Percentiles rank a stretch among this genome's conserved stretches.
These are phyloP conservation scores for Pao palembangensis DNA, from an alignment of 2,113 vertebrate species.

Conservation along the genomic window DNA sequence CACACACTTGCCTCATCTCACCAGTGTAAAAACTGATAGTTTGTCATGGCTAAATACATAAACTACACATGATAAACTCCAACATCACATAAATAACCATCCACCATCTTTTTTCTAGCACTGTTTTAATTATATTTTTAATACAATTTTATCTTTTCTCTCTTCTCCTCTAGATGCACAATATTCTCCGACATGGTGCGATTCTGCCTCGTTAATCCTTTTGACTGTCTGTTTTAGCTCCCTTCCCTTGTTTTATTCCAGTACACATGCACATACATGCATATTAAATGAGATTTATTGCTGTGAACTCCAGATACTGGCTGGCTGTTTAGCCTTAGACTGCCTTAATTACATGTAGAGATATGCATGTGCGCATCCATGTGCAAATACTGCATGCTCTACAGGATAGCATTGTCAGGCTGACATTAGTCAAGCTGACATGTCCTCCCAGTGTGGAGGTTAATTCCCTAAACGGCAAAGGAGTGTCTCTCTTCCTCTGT, in stretches of 20 bases:
- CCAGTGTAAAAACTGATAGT: no score
- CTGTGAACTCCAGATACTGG: neutral
- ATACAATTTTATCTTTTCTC: neutral
- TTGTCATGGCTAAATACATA: no score
- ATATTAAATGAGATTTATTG: constrained; percentile 45
- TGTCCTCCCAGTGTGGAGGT: constrained; percentile 58
- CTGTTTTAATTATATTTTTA: neutral
- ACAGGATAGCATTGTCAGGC: constrained; percentile 51
- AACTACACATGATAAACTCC: no score
- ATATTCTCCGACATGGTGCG: no score
- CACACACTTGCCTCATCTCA: no score
- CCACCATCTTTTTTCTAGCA: no score
- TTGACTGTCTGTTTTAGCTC: neutral
- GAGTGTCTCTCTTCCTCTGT: constrained; percentile 35
- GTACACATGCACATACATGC: neutral
- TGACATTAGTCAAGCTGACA: constrained; percentile 67
- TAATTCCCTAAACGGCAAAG: constrained; percentile 66
- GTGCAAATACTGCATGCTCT: constrained; percentile 28
- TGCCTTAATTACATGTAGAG: constrained; percentile 41
- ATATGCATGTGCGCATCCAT: constrained; percentile 32
- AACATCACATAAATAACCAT: neutral
- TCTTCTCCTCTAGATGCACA: neutral
- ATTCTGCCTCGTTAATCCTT: constrained; percentile 5
- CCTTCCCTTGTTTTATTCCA: constrained; percentile 16
- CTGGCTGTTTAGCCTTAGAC: constrained; percentile 14